Evolutionary conservation across 2,797 vertebrate species (phyloP), one percentile per base, ranked within the genome.

Genomic region (Bovichtus diacanthus): DNA sequence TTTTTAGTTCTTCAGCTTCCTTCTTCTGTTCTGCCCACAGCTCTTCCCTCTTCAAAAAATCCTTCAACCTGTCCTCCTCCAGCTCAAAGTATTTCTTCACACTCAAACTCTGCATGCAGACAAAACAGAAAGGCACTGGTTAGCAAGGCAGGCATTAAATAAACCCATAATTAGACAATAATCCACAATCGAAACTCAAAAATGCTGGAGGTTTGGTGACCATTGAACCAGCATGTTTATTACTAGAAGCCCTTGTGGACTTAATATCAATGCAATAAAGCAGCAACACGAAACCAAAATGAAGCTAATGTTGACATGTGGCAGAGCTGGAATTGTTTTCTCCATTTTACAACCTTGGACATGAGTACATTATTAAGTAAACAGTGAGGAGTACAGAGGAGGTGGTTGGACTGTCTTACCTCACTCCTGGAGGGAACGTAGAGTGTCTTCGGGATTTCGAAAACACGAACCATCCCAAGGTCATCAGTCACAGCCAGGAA

Each of bases 401-500:
- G 7, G 3, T 18, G 21, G 9, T 23, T 46, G 12, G 49, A 39
- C 1, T 64, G 75, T 89, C 95, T 89, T 60, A 98, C 98, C 96
- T 99, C 98, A 55, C 94, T 95, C 56, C 11, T 79, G 0, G 87
- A 91, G 47, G 96, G 90, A 44, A 80, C 82, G 77, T 89, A 94
- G 79, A 98, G 81, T 0, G 75, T 86, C 93, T 95, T 96, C 27
- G 96, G 95, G 77, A 99, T 94, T 91, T 97, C 95, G 62, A 99
- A 92, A 87, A 99, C 86, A 68, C 94, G 95, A 53, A 98, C 88
- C 1, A 95, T 93, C 70, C 97, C 97, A 39, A 93, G 89, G 58
- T 95, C 90, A 38, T 99, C 97, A 11, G 95, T 94, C 79, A 97
- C 90, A 2, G 97, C 96, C 90, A 99, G 86, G 83, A 97, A 95